These are phyloP conservation scores for Sinelater perroti DNA, from an alignment of 2,888 invertebrate species.

Conservation along the genomic window DNA sequence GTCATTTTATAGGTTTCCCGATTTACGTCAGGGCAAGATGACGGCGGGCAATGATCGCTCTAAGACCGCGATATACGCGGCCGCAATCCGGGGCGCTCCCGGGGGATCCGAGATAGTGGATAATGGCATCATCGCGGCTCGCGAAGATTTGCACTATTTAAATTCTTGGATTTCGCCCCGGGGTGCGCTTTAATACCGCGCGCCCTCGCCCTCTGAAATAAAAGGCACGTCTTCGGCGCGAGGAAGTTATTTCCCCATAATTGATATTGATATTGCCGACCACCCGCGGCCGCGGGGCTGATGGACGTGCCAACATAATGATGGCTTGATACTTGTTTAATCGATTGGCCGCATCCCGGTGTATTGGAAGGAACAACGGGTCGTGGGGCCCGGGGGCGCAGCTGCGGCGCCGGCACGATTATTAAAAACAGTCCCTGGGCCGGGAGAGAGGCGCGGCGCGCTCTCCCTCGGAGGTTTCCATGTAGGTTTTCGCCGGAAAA, in stretches of 20 bases:
- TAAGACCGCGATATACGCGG: constrained; percentile 38
- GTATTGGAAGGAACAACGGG: constrained; percentile 48
- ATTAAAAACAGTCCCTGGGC: constrained; percentile 49
- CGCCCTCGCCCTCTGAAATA: constrained; percentile 16
- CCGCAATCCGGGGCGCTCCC: constrained; percentile 39
- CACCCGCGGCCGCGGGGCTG: constrained; percentile 49
- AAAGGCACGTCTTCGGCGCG: constrained; percentile 2
- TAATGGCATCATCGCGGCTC: constrained; percentile 52
- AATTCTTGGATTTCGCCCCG: constrained; percentile 45
- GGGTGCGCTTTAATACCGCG: constrained; percentile 37
- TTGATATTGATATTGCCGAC: constrained; percentile 40
- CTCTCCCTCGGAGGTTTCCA: constrained; percentile 27
- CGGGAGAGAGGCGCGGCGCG: constrained; percentile 40
- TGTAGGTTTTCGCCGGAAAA: constrained; percentile 27
- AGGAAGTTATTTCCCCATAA: constrained; percentile 33
- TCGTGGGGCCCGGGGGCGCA: constrained; percentile 44
- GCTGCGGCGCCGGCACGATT: constrained; percentile 47
- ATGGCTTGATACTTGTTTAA: constrained; percentile 52
- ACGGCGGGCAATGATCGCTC: constrained; percentile 47
- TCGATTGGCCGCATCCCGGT: constrained; percentile 51
- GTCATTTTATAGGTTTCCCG: constrained; percentile 56
- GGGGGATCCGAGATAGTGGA: constrained; percentile 51
- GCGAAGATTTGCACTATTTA: constrained; percentile 53
- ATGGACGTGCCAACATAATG: constrained; percentile 48
- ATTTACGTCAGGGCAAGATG: constrained; percentile 58